Evolutionary conservation across 2,888 invertebrate genomes (phyloP), one percentile per base, ranked within the genome.

Genomic region (Candidula unifasciata): DNA sequence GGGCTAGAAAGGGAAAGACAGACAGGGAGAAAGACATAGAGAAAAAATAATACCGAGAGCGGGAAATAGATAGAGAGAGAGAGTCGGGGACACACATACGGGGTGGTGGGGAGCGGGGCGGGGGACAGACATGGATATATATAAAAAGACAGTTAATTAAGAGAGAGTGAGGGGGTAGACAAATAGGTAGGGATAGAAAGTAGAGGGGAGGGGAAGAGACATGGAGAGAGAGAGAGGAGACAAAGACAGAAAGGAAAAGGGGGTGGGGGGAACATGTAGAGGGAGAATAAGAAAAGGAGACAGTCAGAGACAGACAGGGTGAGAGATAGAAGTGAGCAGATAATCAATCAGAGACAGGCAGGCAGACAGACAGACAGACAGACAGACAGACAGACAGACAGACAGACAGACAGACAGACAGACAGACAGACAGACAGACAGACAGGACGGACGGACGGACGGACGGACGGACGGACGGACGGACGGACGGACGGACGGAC

Each of bases 401-500:
- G 24, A 77, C 74, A 79, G 82, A 79, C 64, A 83, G 82, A 73
- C 52, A 73, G 79, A 69, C 27, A 78, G 78, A 69, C 6, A n/a
- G 57, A 78, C 16, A 57, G n/a, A n/a, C n/a, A n/a, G n/a, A n/a
- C n/a, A n/a, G n/a, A n/a, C n/a, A n/a, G n/a, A n/a, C n/a, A n/a
- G n/a, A n/a, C n/a, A n/a, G n/a, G n/a, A n/a, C n/a, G n/a, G n/a
- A n/a, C n/a, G n/a, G n/a, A n/a, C n/a, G n/a, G n/a, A n/a, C n/a
- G n/a, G n/a, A n/a, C n/a, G n/a, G n/a, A n/a, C n/a, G n/a, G n/a
- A n/a, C n/a, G n/a, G n/a, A n/a, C n/a, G n/a, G n/a, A n/a, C n/a
- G n/a, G n/a, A n/a, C n/a, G n/a, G n/a, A n/a, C n/a, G n/a, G n/a
- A n/a, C n/a, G n/a, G n/a, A n/a, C n/a, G n/a, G n/a, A n/a, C n/a